These are phyloP conservation scores for Petrocephalus sullivani DNA, from an alignment of 2,797 vertebrate genomes.

Conservation along the genomic window DNA sequence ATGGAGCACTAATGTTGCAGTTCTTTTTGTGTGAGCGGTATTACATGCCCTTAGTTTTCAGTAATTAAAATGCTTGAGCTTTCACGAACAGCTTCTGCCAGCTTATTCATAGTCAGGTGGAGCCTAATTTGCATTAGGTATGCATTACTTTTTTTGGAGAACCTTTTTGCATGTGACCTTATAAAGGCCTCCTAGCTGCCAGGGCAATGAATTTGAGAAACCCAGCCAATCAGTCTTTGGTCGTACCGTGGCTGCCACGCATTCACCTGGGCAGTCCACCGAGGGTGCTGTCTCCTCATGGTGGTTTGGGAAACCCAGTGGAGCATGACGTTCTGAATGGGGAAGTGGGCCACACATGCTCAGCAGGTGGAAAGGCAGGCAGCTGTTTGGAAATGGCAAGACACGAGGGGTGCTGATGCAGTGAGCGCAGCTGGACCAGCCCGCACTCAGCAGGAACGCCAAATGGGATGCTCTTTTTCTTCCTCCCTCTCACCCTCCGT, in stretches of 20 bases:
- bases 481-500: neutral
- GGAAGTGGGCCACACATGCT: neutral
- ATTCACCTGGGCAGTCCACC: neutral
- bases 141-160: neutral
- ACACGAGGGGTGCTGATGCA: neutral
- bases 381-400: neutral
- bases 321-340: neutral
- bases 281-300: neutral
- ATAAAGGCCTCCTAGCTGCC: neutral
- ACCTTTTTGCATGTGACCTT: conserved; percentile 18
- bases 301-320: neutral
- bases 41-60: neutral
- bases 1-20: neutral
- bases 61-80: conserved; percentile 8
- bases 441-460: neutral
- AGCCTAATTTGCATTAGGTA: neutral
- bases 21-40: neutral
- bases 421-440: neutral
- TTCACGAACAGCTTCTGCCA: neutral
- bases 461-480: neutral
- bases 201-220: neutral
- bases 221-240: neutral
- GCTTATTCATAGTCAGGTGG: neutral
- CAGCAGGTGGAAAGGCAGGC: neutral
- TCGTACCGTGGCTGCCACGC: neutral